phyloP scores from a whole-genome alignment of 2,113 vertebrate genomes.

The Sturnira hondurensis region DNA sequence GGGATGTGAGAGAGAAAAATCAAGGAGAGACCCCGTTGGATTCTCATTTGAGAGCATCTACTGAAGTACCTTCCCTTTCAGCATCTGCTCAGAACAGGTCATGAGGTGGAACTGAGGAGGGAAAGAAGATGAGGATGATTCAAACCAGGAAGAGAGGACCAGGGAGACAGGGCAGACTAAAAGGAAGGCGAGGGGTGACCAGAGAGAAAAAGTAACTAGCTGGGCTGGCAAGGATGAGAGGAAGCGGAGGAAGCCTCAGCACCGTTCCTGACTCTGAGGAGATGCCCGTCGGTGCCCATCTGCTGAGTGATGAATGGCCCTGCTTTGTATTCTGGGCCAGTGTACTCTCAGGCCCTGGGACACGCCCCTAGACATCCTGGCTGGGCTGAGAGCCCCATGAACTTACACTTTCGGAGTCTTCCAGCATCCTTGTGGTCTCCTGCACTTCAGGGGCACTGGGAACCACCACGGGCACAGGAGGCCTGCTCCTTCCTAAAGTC shows the following conservation, averaged over 20 bases:
- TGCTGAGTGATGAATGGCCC: not conserved
- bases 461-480: slow-evolving; percentile 92
- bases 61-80: not conserved
- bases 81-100: not conserved
- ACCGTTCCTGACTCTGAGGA: not conserved
- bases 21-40: not conserved
- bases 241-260: not conserved
- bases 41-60: not conserved
- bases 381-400: not conserved
- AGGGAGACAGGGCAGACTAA: not conserved
- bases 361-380: not conserved
- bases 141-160: not conserved
- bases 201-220: not conserved
- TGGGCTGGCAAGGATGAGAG: not conserved
- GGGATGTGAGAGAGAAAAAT: not conserved
- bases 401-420: slow-evolving; percentile 96
- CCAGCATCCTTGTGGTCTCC: slow-evolving; percentile 94
- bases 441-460: slow-evolving; percentile 94
- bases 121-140: not conserved
- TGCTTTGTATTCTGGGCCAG: not conserved
- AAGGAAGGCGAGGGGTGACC: not conserved
- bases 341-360: not conserved
- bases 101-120: not conserved
- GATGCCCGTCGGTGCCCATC: not conserved
- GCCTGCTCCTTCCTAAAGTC: slow-evolving; percentile 92